phyloP scores from a whole-genome alignment of 2,888 invertebrate genomes.

The Pedicia rivosa region DNA sequence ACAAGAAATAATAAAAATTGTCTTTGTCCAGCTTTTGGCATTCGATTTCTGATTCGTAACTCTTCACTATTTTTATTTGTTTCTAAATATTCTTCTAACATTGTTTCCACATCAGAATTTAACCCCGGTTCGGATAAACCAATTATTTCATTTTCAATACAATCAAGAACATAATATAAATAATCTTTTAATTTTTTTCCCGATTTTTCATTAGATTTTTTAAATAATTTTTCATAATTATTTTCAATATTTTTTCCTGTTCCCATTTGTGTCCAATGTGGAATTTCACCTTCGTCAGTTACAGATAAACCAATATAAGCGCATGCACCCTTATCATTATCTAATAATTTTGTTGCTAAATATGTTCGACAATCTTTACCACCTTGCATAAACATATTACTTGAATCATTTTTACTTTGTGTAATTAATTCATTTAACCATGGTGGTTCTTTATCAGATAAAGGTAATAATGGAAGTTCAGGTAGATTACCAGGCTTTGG shows the following conservation, averaged over 20 bases:
- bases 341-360: conserved; percentile 15
- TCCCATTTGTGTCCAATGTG: conserved; percentile 13
- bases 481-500: conserved; percentile 14
- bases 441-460: conserved; percentile 5
- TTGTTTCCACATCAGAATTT: background rate
- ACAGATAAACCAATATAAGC: conserved; percentile 16
- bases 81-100: too few relatives aligned
- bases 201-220: too few relatives aligned
- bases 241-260: conserved; percentile 5
- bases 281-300: conserved; percentile 13
- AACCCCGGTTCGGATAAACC: background rate
- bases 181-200: background rate
- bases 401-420: conserved; percentile 1
- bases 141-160: background rate
- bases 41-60: too few relatives aligned
- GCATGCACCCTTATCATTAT: conserved; percentile 16
- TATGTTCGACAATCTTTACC: conserved; percentile 12
- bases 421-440: conserved; percentile 9
- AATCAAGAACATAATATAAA: background rate
- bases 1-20: too few relatives aligned
- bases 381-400: background rate
- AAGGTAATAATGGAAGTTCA: background rate
- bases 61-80: too few relatives aligned
- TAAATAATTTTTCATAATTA: too few relatives aligned
- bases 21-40: too few relatives aligned